Conservation (phyloP, 2,797 vertebrate species). For the Gephyroberyx darwinii region DNA sequence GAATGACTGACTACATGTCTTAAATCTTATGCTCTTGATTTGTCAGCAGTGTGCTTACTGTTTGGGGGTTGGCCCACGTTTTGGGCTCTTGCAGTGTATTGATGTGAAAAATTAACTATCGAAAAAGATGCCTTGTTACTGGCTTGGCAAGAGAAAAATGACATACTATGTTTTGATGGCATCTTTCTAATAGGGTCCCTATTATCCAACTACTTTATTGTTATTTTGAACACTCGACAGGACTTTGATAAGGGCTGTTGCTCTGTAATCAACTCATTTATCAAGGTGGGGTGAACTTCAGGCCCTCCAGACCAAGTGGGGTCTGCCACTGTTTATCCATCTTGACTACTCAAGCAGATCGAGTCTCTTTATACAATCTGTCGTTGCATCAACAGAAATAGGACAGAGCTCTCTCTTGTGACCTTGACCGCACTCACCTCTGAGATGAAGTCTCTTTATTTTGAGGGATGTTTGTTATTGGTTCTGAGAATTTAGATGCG, state of each 20-base stretch:
- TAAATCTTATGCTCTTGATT: neutral
- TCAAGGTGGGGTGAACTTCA: conserved; percentile 1
- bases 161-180: neutral
- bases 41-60: neutral
- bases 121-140: neutral
- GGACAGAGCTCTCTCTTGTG: conserved; percentile 33
- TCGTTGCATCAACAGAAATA: conserved; percentile 51
- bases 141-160: conserved; percentile 6
- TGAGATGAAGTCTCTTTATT: conserved; percentile 51
- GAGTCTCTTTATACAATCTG: conserved; percentile 42
- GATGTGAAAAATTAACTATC: too few relatives aligned
- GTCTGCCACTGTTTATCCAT: conserved; percentile 36
- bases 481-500: conserved; percentile 9
- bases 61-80: too few relatives aligned
- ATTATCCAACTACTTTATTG: neutral
- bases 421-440: conserved; percentile 52
- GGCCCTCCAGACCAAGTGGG: conserved; percentile 15
- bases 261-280: conserved; percentile 31
- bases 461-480: conserved; percentile 55
- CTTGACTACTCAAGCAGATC: conserved; percentile 22
- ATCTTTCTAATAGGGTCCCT: too few relatives aligned
- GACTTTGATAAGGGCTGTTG: conserved; percentile 13
- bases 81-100: too few relatives aligned
- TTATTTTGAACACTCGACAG: conserved; percentile 5
- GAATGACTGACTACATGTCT: neutral